Evolutionary conservation across 2,888 invertebrate genomes (phyloP), one percentile per base, ranked within the genome.

Genomic region (Drosophila engyochracea): DNA sequence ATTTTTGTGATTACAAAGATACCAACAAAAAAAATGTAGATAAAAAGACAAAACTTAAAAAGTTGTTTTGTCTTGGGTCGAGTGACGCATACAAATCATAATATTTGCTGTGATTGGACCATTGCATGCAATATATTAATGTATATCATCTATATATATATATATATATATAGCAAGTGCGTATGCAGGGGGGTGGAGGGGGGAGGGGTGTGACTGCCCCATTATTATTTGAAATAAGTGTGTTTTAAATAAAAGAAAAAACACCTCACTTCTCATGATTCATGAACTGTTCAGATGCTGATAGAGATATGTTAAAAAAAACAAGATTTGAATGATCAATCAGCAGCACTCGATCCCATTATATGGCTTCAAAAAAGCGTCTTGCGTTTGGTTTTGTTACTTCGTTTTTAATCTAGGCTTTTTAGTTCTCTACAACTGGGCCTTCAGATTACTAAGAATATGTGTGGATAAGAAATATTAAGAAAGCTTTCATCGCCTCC

Each of bases 1-100:
- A 19, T 28, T 39, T 14, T 33, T 52, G 33, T 57, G 28, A 57
- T 25, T 14, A 47, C 9, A 9, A 25, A 47, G 47, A 47, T 16
- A 47, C n/a, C 37, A n/a, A 55, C 28, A 39, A 28, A 49, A 70
- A 70, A 49, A 57, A 68, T 33, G 39, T 70, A 70, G 57, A 47
- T 47, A 55, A 49, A 25, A n/a, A 19, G 4, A 16, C n/a, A 57
- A 30, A 28, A 47, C 16, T 25, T 47, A 14, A 30, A 28, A 30
- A 57, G 14, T 55, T 1, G 10, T 12, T 22, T 22, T n/a, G 14
- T 57, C 28, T 39, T 39, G n/a, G 14, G 12, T 12, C 4, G 9
- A n/a, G 12, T n/a, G 28, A 37, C 37, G 19, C 37, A 47, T 25
- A 25, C 16, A 47, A 47, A 16, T 44, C n/a, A 22, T 22, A 2